Conservation (phyloP, 2,888 invertebrate genomes). For the Allacma fusca region DNA sequence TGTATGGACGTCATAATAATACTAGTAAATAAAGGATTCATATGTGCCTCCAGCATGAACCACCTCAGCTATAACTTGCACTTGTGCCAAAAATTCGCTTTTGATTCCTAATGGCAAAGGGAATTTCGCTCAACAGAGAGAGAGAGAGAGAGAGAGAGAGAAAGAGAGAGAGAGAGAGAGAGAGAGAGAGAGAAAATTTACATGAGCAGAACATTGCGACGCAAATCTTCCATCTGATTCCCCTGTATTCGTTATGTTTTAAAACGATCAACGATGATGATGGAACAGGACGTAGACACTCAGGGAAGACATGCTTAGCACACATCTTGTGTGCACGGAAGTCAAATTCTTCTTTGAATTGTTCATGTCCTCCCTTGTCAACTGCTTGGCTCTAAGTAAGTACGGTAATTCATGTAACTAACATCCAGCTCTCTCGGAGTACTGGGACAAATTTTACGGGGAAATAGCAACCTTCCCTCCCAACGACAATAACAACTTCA, state of each 20-base stretch:
- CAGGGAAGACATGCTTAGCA: too few species aligned
- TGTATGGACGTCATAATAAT: neutral
- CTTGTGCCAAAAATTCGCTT: neutral
- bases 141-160: too few species aligned
- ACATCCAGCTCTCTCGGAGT: too few species aligned
- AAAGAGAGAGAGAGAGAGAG: too few species aligned
- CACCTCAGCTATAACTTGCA: neutral
- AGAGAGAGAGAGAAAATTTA: too few species aligned
- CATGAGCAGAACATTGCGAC: too few species aligned
- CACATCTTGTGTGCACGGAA: neutral
- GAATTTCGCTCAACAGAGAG: neutral
- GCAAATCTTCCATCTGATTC: too few species aligned
- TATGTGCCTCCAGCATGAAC: too few species aligned
- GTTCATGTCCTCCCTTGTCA: conserved; percentile 12
- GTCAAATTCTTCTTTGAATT: neutral
- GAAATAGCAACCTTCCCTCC: neutral
- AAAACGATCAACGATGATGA: neutral
- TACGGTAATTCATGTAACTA: neutral
- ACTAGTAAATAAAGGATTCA: neutral
- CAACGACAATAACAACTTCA: neutral
- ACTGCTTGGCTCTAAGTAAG: neutral
- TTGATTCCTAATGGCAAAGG: neutral
- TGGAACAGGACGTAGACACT: neutral
- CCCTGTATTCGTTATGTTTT: too few species aligned
- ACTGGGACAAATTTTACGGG: neutral